Base-by-base conservation (phyloP, 2,113 vertebrate species). In the Syrmaticus mikado region DNA sequence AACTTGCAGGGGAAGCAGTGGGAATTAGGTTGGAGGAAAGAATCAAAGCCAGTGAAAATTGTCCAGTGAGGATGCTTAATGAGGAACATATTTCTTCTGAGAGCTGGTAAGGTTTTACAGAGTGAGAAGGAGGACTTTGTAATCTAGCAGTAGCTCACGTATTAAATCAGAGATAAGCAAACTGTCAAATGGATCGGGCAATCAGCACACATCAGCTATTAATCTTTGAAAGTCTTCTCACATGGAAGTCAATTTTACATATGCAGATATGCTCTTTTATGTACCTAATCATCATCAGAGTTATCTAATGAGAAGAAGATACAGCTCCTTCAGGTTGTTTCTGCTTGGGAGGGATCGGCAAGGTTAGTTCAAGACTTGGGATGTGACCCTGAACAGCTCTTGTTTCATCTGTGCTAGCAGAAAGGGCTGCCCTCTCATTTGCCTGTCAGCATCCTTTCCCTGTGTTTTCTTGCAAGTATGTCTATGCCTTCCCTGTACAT, bases 201-300 rank as follows among this genome's bases (percentile, higher is more conserved):
- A 84, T 84, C 77, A 70, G 53, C 27, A 84, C 65, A 93, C 89
- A 32, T 65, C 13, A 1, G 27, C 53, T 87, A n/a, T 65, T 92
- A 84, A 82, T 82, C 48, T 90, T 86, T 75, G 66, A 93, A 89
- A 82, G 3, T 21, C 25, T 41, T 95, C 57, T 87, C 30, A 36
- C 40, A 52, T 58, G 30, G 16, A 87, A 32, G 87, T 32, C 15
- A 25, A 18, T 65, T 89, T 88, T 78, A 30, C 30, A 19, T 32
- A 38, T 0, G 6, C 36, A 36, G 81, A 68, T 88, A 92, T 45
- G 15, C 27, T 75, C 32, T 38, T 83, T 10, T 82, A 6, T 13
- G 14, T 36, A 71, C 5, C 4, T 8, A 7, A 15, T 28, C 5
- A 17, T 81, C n/a, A 60, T 53, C 32, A 60, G 10, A 50, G 41